Evolutionary conservation across 2,888 invertebrate species (phyloP).

Genomic region (Xestia sexstrigata): DNA sequence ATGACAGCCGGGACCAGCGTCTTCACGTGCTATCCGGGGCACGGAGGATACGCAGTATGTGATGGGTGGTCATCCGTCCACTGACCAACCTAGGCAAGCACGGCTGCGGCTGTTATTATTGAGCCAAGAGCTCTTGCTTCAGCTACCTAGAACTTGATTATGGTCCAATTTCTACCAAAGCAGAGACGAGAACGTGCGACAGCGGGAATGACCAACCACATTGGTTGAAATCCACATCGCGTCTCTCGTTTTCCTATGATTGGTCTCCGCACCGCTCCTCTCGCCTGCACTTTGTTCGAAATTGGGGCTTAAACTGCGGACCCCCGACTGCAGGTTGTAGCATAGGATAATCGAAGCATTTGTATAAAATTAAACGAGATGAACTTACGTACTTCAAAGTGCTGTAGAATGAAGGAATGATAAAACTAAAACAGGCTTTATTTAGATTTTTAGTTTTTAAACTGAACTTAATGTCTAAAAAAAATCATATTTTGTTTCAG

Average conservation of each 20-base stretch:
- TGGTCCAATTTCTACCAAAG: background rate
- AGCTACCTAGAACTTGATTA: background rate
- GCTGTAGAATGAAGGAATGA: background rate
- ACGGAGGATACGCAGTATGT: too few relatives aligned
- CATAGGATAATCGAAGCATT: background rate
- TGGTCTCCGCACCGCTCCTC: background rate
- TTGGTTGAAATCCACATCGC: background rate
- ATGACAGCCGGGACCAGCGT: too few relatives aligned
- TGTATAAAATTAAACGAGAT: background rate
- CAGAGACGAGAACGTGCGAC: background rate
- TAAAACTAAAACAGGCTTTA: background rate
- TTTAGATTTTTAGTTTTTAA: background rate
- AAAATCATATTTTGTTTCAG: constrained; percentile 71
- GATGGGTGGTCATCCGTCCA: too few relatives aligned
- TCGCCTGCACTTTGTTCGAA: background rate
- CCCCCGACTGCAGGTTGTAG: background rate
- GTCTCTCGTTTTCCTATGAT: background rate
- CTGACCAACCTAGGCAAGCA: too few relatives aligned
- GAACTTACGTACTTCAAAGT: background rate
- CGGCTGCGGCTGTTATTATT: too few relatives aligned
- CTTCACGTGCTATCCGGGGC: too few relatives aligned
- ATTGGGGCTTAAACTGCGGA: background rate
- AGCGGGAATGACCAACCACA: background rate
- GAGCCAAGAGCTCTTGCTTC: too few relatives aligned
- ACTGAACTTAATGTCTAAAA: background rate